A percentile compares a stretch with the other conserved stretches of the same genome.
phyloP scores from a whole-genome alignment of 2,888 invertebrate genomes.

The Dynastes maya region DNA sequence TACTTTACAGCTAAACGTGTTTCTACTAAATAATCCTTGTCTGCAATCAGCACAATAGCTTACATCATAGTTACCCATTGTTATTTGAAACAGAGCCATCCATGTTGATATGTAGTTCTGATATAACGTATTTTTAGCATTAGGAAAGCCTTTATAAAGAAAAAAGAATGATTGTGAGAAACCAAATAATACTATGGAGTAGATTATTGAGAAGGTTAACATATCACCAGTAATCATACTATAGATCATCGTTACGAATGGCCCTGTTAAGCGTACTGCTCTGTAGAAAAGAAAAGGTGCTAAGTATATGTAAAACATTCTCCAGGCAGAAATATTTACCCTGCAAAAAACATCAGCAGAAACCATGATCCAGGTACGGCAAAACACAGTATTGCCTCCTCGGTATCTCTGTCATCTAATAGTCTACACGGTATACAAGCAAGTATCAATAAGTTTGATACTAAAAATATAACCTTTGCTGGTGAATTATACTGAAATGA shows the following conservation, averaged over 20 bases:
- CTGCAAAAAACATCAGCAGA: constrained; percentile 98
- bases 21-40: too few relatives aligned
- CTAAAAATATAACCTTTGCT: constrained; percentile 93
- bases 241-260: constrained; percentile 99
- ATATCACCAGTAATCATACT: constrained; percentile 99
- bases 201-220: constrained; percentile 98
- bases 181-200: constrained; percentile 93
- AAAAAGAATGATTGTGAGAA: constrained; percentile 98
- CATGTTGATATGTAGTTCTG: constrained; percentile 92
- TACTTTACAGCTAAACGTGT: too few relatives aligned
- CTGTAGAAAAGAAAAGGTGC: constrained; percentile 71
- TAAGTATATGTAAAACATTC: neutral
- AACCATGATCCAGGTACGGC: constrained; percentile 98
- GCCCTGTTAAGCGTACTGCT: constrained; percentile 94
- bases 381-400: constrained; percentile 93
- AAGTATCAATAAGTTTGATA: constrained; percentile 91
- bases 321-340: constrained; percentile 75
- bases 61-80: constrained; percentile 97
- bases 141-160: constrained; percentile 92
- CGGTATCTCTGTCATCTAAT: constrained; percentile 81
- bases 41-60: neutral
- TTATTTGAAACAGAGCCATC: constrained; percentile 98
- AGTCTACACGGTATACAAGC: constrained; percentile 92
- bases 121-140: constrained; percentile 86
- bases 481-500: constrained; percentile 89